Conservation (phyloP, 2,797 vertebrate species). For the Artibeus jamaicensis region DNA sequence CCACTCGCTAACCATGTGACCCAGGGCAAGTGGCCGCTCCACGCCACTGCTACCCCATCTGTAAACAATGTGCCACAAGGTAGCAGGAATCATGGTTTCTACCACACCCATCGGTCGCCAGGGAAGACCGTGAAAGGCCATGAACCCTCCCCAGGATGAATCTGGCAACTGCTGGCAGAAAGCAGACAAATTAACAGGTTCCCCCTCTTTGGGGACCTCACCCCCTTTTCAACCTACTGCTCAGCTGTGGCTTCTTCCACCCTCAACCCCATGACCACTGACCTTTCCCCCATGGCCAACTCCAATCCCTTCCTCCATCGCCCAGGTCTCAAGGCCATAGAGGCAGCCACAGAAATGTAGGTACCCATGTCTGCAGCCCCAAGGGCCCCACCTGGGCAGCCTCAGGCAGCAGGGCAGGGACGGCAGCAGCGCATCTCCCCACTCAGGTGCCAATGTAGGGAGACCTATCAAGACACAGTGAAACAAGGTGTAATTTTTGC, state of each 20-base stretch:
- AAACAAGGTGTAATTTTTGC: constrained; percentile 84
- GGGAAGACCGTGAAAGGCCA: not conserved
- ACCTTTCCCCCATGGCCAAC: not conserved
- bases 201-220: not conserved
- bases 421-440: constrained; percentile 77
- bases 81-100: not conserved
- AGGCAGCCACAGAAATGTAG: not conserved
- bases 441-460: constrained; percentile 81
- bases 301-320: not conserved
- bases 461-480: constrained; percentile 82
- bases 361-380: not conserved
- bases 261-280: not conserved
- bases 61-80: not conserved
- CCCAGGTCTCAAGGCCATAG: not conserved
- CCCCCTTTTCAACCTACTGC: not conserved
- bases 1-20: not conserved
- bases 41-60: not conserved
- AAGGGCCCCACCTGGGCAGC: not conserved
- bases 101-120: not conserved
- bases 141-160: not conserved
- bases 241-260: not conserved
- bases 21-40: not conserved
- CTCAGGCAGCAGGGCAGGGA: not conserved
- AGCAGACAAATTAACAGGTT: not conserved
- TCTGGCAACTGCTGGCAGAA: not conserved